Base-by-base conservation (phyloP, 2,113 vertebrate genomes). In the Odocoileus virginianus region DNA sequence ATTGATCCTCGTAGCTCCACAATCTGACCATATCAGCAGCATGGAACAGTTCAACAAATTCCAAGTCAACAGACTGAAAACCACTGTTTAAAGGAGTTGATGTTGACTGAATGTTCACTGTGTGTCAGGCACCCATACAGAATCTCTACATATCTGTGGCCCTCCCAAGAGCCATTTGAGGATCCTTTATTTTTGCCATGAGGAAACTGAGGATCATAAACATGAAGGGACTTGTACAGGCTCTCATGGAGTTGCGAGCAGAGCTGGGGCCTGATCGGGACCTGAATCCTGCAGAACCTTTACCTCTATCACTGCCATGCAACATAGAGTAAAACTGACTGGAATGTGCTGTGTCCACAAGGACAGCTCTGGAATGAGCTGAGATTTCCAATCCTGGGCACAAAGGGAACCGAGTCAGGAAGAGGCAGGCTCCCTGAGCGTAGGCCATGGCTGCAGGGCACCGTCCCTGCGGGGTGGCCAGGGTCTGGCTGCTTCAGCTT, bases 241-340 rank as follows among this genome's bases (percentile, higher is more conserved):
- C 27, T n/a, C 17, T 40, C 16, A 1, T 0, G 3, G 9, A 78
- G 45, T 12, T 16, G 43, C 0, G 2, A 30, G 19, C 25, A 3
- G 33, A 67, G 23, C 57, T 47, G 11, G 52, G 78, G 17, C 40
- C 36, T 10, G 30, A 21, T 15, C 21, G 3, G 14, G 23, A 36
- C 40, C n/a, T 28, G 19, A 7, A 7, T 45, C 36, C 33, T 28
- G 43, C 14, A 64, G 23, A 58, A 19, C 3, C 11, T 43, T 52
- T 33, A 2, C 17, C 43, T 47, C 27, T 2, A 0, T 23, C 14
- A 5, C 13, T 6, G 9, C 5, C 23, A 0, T 7, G 4, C 2
- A 2, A 1, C 12, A 1, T 1, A 4, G 1, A 1, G 2, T 30
- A 5, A 58, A 36, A 21, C 1, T 19, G 28, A 5, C 1, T n/a